Percentiles rank a stretch among this genome's conserved stretches.
Evolutionary conservation across 2,888 invertebrate genomes (phyloP).

Genomic region (Mayetiola destructor): DNA sequence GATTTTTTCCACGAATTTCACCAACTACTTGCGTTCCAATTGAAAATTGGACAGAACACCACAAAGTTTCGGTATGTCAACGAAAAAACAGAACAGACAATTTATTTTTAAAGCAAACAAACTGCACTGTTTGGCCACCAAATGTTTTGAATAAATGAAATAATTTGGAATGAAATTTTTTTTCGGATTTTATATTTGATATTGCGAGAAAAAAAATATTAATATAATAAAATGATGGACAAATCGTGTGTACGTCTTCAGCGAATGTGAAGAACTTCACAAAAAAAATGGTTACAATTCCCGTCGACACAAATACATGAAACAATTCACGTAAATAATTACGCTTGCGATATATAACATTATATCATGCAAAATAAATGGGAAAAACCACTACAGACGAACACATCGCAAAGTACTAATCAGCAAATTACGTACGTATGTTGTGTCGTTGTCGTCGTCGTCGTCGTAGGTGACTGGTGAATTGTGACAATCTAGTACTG

Average conservation of each 20-base stretch:
- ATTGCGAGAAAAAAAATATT: constrained; percentile 2
- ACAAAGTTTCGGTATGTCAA: not conserved
- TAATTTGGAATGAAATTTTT: no score
- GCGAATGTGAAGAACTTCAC: not conserved
- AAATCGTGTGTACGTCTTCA: constrained; percentile 4
- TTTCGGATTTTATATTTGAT: no score
- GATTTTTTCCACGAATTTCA: constrained; percentile 1
- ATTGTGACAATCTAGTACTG: no score
- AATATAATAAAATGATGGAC: not conserved
- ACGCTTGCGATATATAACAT: not conserved
- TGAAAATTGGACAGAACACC: not conserved
- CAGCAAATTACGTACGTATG: no score
- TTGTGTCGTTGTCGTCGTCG: no score
- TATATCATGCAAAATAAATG: no score
- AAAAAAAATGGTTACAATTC: constrained; percentile 1
- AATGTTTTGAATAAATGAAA: no score
- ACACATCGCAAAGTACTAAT: no score
- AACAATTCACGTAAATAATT: not conserved
- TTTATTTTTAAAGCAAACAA: not conserved
- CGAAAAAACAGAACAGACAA: not conserved
- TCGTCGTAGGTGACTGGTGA: no score
- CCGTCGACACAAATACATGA: constrained; percentile 1
- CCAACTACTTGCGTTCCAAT: no score
- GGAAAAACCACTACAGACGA: no score
- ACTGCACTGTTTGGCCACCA: not conserved